Evolutionary conservation across 2,888 invertebrate genomes (phyloP), one percentile per base, ranked within the genome.

Genomic region (Chrysolina oricalcia): DNA sequence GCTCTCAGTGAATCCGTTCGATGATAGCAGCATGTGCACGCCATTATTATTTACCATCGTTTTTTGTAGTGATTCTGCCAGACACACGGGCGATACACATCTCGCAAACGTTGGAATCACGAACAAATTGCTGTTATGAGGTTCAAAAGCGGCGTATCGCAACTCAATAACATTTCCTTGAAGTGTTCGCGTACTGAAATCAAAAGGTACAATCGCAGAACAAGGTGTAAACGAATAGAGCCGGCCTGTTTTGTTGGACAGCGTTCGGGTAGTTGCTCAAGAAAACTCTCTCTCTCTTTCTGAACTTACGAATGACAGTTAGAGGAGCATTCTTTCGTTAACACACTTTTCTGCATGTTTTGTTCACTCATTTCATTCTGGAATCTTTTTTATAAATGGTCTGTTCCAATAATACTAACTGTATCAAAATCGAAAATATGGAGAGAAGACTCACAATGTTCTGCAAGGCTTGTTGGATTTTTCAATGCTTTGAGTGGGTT

Each of bases 181-280:
- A 76, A 81, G 78, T 78, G 74, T 76, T 78, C 75, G 80, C 78
- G 72, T 74, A 75, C 70, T 75, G 70, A 78, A 82, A 83, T 83
- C 83, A 77, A 78, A 81, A 77, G 69, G 76, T 78, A 73, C 81
- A 80, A 83, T 83, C 83, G 79, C 77, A 72, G 77, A 80, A 81
- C 81, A 76, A 82, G 81, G 82, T 83, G 83, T 80, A 81, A 83
- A 81, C 80, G 81, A 78, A 81, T 77, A 81, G 69, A 80, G 76
- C 73, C 79, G 79, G 75, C 75, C 69, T 69, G 73, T 77, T 56
- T 77, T 59, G 35, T 62, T 50, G 27, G 59, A 9, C 59, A 27
- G 59, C 27, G 59, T 59, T 59, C 59, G 59, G 6, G n/a, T n/a
- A 59, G n/a, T 35, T 27, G 35, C 59, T 59, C n/a, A 15, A 27